Conservation (phyloP, 2,113 vertebrate species). For the Myotis lucifugus region DNA sequence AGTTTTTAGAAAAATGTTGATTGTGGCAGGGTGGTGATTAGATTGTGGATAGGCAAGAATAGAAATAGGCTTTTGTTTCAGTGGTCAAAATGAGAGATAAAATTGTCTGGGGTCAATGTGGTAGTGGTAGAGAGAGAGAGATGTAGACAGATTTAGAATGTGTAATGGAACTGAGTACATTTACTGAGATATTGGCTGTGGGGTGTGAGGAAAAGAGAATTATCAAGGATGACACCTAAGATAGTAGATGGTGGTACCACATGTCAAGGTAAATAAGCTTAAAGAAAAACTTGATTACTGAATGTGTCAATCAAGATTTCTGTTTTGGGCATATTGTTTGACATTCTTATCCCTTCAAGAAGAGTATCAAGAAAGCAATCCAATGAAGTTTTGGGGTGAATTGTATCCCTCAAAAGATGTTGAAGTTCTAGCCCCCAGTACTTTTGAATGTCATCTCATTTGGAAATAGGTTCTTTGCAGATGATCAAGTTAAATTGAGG, state of each 20-base stretch:
- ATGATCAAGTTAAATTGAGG: neutral
- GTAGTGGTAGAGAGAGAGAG: neutral
- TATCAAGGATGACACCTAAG: neutral
- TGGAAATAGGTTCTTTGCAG: neutral
- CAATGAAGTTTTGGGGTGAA: neutral
- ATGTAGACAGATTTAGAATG: neutral
- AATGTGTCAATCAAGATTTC: neutral
- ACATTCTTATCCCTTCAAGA: neutral
- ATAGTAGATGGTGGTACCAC: neutral
- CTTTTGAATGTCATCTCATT: neutral
- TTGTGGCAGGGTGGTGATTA: neutral
- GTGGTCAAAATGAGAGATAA: neutral
- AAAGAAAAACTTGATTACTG: neutral
- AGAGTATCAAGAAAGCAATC: neutral
- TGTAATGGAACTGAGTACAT: neutral
- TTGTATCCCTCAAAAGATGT: neutral
- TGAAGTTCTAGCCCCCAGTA: neutral
- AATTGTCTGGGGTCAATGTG: neutral
- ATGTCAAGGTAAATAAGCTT: neutral
- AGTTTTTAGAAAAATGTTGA: neutral
- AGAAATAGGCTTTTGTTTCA: neutral
- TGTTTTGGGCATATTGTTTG: neutral
- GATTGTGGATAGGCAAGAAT: neutral
- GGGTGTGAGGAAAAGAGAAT: neutral
- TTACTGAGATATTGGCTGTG: neutral